Percentiles rank a stretch among this genome's conserved stretches.
phyloP scores from a whole-genome alignment of 2,888 invertebrate genomes.

The Clostera curtula region DNA sequence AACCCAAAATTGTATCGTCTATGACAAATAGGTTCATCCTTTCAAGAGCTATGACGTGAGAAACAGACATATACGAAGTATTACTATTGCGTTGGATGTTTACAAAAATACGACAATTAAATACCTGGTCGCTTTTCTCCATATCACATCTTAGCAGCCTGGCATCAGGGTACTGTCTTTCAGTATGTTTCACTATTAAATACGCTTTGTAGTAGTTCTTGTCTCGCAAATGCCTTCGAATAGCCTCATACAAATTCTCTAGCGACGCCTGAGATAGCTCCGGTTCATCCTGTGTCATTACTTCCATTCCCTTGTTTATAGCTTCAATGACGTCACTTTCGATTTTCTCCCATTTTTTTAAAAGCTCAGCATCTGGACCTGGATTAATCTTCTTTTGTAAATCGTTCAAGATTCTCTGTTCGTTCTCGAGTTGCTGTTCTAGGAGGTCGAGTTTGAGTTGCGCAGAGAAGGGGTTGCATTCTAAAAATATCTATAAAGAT shows the following conservation, averaged over 20 bases:
- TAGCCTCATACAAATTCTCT: slow-evolving; percentile 57
- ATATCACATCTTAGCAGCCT: slow-evolving; percentile 60
- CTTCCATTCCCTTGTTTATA: slow-evolving; percentile 65
- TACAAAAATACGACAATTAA: not conserved
- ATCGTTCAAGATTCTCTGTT: slow-evolving; percentile 77
- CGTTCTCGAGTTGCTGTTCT: slow-evolving; percentile 74
- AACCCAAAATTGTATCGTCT: too few species aligned
- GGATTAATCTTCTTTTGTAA: slow-evolving; percentile 69
- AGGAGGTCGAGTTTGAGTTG: slow-evolving; percentile 77
- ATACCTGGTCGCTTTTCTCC: slow-evolving; percentile 67
- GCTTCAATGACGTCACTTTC: slow-evolving; percentile 63
- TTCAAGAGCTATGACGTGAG: too few species aligned
- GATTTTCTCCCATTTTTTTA: slow-evolving; percentile 70
- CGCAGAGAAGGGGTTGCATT: slow-evolving; percentile 90
- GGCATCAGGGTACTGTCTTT: slow-evolving; percentile 63
- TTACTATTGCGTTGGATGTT: not conserved
- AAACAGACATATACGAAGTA: not conserved
- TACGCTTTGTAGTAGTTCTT: slow-evolving; percentile 72
- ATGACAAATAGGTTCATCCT: too few species aligned
- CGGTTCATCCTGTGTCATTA: slow-evolving; percentile 61
- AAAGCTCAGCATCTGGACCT: slow-evolving; percentile 54
- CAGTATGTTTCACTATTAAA: slow-evolving; percentile 61
- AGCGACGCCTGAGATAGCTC: slow-evolving; percentile 59
- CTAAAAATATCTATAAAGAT: slow-evolving; percentile 78
- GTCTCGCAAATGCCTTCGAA: slow-evolving; percentile 56